phyloP scores from a whole-genome alignment of 2,113 vertebrate genomes.

The Mastomys coucha region DNA sequence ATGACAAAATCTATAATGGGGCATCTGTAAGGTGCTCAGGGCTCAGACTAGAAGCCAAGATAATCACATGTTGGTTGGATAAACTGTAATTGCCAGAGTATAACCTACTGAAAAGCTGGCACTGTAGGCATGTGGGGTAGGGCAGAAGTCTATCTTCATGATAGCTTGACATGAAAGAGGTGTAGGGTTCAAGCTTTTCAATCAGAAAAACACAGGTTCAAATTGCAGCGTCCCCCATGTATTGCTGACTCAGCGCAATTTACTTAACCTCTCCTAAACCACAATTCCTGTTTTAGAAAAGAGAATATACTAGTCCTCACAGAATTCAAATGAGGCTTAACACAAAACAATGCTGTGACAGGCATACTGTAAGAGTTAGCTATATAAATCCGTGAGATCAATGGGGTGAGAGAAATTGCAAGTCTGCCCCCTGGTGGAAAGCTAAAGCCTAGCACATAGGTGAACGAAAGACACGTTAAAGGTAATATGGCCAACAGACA shows the following conservation, averaged over 20 bases:
- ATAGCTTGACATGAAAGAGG: background rate
- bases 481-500: background rate
- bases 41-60: no score
- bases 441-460: background rate
- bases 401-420: background rate
- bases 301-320: background rate
- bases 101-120: background rate
- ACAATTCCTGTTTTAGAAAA: background rate
- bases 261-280: background rate
- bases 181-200: background rate
- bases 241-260: background rate
- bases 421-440: background rate
- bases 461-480: background rate
- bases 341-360: background rate
- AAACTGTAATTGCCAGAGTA: background rate
- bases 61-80: background rate
- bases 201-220: background rate
- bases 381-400: background rate
- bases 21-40: rapidly evolving
- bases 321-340: background rate
- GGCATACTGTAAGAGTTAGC: background rate
- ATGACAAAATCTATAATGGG: background rate
- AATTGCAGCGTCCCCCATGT: background rate
- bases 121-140: background rate
- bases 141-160: background rate